These are phyloP conservation scores for Clanis bilineata DNA, from an alignment of 2,888 invertebrate genomes.

Conservation along the genomic window DNA sequence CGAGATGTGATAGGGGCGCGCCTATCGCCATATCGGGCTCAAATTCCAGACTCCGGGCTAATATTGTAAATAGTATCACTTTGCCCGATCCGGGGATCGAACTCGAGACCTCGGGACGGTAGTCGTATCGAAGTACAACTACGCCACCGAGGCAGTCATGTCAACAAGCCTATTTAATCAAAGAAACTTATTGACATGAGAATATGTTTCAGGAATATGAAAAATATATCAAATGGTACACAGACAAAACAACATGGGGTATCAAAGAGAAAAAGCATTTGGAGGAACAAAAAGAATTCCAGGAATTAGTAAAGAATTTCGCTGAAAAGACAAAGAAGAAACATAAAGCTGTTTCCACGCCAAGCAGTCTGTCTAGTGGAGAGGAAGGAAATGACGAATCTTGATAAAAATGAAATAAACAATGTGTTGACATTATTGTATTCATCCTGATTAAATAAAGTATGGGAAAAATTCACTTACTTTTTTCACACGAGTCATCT, in stretches of 20 bases:
- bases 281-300: conserved; percentile 48
- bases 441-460: background rate
- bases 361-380: background rate
- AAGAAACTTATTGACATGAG: background rate
- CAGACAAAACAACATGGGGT: conserved; percentile 52
- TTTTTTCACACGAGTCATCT: no score
- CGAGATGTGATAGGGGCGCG: no score
- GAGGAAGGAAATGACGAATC: background rate
- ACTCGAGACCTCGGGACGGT: no score
- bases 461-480: no score
- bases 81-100: no score
- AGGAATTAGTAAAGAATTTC: conserved; percentile 38
- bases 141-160: no score
- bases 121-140: no score
- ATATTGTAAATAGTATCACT: no score
- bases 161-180: no score
- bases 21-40: no score
- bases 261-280: conserved; percentile 48
- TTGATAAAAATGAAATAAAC: background rate
- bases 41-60: no score
- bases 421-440: background rate
- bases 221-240: conserved; percentile 60
- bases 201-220: conserved; percentile 50
- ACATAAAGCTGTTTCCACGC: background rate
- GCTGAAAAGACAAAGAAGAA: conserved; percentile 41